These are phyloP conservation scores for Imbricaverruca yamaguchii DNA, from an alignment of 2,888 invertebrate species.

Conservation along the genomic window DNA sequence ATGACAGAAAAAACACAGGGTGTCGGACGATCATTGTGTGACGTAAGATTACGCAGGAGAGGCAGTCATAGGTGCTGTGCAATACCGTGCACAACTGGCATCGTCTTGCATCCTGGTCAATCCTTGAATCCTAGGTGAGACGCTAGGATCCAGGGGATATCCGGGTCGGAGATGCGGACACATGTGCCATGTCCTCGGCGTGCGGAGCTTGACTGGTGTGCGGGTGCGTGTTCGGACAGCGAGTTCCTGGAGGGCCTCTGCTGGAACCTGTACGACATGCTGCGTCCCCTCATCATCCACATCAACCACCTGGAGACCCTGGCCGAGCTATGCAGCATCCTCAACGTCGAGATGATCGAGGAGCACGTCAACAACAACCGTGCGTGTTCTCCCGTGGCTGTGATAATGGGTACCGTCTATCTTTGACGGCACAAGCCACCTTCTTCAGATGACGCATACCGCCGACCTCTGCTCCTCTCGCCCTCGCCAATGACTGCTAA, in stretches of 20 bases:
- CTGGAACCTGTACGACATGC: conserved; percentile 77
- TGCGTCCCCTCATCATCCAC: conserved; percentile 89
- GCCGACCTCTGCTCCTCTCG: too few relatives aligned
- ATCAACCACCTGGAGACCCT: conserved; percentile 95
- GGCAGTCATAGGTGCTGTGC: too few relatives aligned
- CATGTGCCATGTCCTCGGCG: too few relatives aligned
- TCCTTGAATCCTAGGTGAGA: too few relatives aligned
- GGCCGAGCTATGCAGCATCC: conserved; percentile 61
- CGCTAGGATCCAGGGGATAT: too few relatives aligned
- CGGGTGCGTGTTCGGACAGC: conserved; percentile 32
- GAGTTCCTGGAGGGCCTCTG: conserved; percentile 74
- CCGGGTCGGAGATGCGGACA: too few relatives aligned
- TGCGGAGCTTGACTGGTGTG: not conserved
- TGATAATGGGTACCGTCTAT: not conserved
- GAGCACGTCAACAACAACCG: conserved; percentile 79
- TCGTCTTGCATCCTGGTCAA: too few relatives aligned
- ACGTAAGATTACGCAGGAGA: too few relatives aligned
- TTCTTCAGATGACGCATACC: not conserved
- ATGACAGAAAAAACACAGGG: too few relatives aligned
- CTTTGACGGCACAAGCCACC: conserved; percentile 10
- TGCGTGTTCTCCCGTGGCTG: conserved; percentile 42
- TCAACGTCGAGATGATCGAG: conserved; percentile 65
- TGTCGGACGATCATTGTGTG: too few relatives aligned
- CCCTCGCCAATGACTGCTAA: too few relatives aligned
- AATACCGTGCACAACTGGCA: too few relatives aligned